Conservation (phyloP, 2,797 vertebrate species). For the Falco rusticolus region DNA sequence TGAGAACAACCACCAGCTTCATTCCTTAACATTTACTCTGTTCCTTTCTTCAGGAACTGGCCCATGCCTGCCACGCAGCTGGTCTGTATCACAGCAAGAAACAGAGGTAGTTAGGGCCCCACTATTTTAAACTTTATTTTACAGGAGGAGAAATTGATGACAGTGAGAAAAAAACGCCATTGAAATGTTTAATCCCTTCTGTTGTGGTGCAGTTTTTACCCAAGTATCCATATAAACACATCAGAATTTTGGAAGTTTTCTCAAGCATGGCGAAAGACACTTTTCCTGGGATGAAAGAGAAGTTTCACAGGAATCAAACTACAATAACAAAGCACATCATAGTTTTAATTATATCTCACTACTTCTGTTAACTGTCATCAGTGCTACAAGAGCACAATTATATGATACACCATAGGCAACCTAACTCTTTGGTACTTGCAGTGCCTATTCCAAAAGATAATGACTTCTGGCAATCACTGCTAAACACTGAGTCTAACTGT, state of each 20-base stretch:
- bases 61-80: neutral
- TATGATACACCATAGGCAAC: neutral
- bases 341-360: neutral
- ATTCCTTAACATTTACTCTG: neutral
- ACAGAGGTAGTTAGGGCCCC: neutral
- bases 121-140: neutral
- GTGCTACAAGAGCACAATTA: neutral
- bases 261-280: accelerated
- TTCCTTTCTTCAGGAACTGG: neutral
- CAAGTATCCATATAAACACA: neutral
- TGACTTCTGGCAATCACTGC: constrained; percentile 1
- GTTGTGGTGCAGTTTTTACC: neutral
- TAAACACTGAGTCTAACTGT: neutral
- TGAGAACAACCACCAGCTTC: neutral
- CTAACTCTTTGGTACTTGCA: neutral
- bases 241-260: neutral
- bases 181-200: neutral
- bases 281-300: neutral
- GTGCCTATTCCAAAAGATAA: neutral
- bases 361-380: neutral
- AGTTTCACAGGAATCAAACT: neutral
- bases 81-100: neutral
- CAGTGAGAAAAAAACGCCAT: neutral
- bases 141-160: neutral
- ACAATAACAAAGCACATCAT: neutral